Conservation (phyloP, 2,797 vertebrate species). For the Trichosurus vulpecula region DNA sequence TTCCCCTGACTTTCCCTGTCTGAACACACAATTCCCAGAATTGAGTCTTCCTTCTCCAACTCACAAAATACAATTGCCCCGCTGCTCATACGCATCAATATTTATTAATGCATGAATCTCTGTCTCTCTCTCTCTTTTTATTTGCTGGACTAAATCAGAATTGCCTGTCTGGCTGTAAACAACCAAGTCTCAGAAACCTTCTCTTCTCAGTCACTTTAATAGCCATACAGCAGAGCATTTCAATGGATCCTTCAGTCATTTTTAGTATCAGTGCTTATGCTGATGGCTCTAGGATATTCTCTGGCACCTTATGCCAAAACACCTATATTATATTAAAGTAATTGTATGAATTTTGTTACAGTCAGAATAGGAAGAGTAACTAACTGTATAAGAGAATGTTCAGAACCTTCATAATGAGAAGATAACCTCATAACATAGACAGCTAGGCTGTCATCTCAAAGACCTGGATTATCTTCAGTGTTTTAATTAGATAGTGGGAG, state of each 20-base stretch:
- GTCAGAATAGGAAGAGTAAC: neutral
- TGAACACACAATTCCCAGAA: neutral
- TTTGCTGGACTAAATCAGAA: neutral
- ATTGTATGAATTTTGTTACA: neutral
- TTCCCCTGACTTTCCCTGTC: neutral
- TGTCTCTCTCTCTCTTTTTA: neutral
- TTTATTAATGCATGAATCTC: neutral
- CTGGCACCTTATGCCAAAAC: neutral
- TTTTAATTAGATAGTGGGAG: neutral
- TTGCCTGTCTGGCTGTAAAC: neutral
- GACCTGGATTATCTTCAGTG: neutral
- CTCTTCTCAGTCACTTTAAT: neutral
- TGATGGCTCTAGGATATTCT: neutral
- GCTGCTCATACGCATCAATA: neutral
- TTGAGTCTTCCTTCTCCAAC: constrained; percentile 7
- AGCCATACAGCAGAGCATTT: neutral
- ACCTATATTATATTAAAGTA: neutral
- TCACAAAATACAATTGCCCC: neutral
- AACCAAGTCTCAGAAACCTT: neutral
- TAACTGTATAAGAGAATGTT: neutral
- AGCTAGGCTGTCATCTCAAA: neutral
- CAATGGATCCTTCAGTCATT: neutral
- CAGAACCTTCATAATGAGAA: neutral
- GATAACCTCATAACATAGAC: neutral
- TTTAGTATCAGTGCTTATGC: neutral